Conservation (phyloP, 2,797 vertebrate species). For the Thamnophis elegans region DNA sequence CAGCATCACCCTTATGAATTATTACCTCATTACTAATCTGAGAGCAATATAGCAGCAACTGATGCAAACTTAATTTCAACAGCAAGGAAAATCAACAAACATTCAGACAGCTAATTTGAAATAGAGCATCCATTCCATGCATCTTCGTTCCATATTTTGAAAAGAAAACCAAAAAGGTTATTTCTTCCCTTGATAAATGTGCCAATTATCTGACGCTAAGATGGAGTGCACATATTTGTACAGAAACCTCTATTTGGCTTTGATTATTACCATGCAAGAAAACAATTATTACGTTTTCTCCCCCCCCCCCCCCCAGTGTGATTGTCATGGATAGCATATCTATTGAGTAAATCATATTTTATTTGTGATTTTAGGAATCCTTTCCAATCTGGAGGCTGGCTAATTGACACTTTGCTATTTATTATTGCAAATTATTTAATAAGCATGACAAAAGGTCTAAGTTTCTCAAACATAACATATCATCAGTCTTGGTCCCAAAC, state of each 20-base stretch:
- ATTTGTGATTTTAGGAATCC: background rate
- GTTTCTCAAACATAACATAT: background rate
- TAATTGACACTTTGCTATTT: background rate
- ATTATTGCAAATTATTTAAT: background rate
- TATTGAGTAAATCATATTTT: background rate
- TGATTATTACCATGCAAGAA: background rate
- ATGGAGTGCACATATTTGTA: background rate
- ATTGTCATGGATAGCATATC: conserved; percentile 7
- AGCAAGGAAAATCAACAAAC: background rate
- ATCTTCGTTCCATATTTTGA: background rate
- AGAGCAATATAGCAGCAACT: background rate
- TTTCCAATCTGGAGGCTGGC: background rate
- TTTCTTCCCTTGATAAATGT: background rate
- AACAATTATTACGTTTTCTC: background rate
- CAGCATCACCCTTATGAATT: background rate
- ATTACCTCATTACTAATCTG: background rate
- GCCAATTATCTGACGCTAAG: background rate
- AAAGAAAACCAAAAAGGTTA: background rate
- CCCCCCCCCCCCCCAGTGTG: accelerated
- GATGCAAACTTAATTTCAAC: background rate
- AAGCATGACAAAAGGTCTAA: background rate
- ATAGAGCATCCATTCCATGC: background rate
- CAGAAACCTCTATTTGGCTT: background rate
- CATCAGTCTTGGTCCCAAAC: background rate
- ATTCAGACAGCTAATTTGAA: background rate